Base-by-base conservation (phyloP, 1,140 invertebrate genomes). In the Pseudomyrmex cubaensis region DNA sequence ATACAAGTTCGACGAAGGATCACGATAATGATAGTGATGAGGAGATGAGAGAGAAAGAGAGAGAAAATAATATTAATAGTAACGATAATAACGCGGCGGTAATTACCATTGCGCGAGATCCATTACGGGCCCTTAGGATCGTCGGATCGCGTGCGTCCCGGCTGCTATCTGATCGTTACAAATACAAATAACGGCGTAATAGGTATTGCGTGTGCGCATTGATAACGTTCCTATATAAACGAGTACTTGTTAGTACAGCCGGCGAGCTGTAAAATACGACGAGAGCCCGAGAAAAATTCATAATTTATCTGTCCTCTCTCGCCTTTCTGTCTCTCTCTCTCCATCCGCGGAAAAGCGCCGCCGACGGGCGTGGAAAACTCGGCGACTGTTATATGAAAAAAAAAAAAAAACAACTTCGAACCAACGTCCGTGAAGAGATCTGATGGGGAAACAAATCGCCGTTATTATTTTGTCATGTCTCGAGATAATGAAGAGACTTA, bases 171-270 rank as follows among this genome's bases (percentile, higher is more conserved):
- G 76, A 80, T 80, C 66, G 76, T 80, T 80, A 80, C 76, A 72
- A 80, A 80, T 80, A 80, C 76, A 80, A 80, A 80, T 80, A 80
- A 80, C 66, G 66, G 76, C 76, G 76, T 80, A 80, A 80, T 80
- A 72, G 76, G 66, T 59, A 80, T 80, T 59, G 76, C 76, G 76
- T 80, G 76, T 80, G 76, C 20, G 66, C 76, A 80, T 80, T 80
- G 76, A 80, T 80, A 80, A 80, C 66, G 76, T 61, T 80, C 44
- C 74, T 66, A n/a, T 72, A 80, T 80, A 80, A 80, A 80, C 76
- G 76, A 72, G 76, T 80, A 80, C 76, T 80, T 70, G 76, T 80
- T 80, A 80, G 76, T 80, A 72, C 56, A 80, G 52, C 66, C 52
- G 52, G 73, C 76, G 64, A 78, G 64, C 13, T 78, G 64, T 78